These are phyloP conservation scores for Ranitomeya imitator DNA, from an alignment of 2,113 vertebrate genomes.

Conservation along the genomic window DNA sequence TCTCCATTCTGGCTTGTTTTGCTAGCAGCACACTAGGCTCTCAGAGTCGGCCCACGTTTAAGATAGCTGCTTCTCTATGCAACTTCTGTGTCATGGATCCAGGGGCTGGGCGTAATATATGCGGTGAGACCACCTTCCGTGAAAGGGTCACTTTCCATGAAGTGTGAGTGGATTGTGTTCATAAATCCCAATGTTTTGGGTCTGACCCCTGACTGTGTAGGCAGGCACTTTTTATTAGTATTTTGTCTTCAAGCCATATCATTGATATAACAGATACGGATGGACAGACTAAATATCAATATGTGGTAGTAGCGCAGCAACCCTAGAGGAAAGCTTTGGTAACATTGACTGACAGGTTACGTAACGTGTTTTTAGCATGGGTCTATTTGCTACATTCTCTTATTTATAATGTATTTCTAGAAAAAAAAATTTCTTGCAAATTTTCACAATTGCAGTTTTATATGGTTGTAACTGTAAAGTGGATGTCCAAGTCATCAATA, in stretches of 20 bases:
- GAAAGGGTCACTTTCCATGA: conserved; percentile 35
- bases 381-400: too few relatives aligned
- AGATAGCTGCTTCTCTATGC: not conserved
- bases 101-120: not conserved
- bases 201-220: conserved; percentile 55
- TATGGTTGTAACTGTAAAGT: too few relatives aligned
- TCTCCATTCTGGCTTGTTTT: not conserved
- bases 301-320: not conserved
- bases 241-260: conserved; percentile 66
- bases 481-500: too few relatives aligned
- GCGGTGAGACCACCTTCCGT: conserved; percentile 49
- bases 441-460: too few relatives aligned
- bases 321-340: not conserved
- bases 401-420: too few relatives aligned
- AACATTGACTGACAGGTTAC: not conserved
- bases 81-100: not conserved
- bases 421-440: too few relatives aligned
- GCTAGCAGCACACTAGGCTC: not conserved
- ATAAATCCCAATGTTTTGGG: conserved; percentile 3
- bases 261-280: conserved; percentile 66
- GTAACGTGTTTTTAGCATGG: not conserved
- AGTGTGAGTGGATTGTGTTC: conserved; percentile 19
- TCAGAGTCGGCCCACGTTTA: conserved; percentile 4
- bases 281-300: conserved; percentile 72
- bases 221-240: conserved; percentile 67